phyloP scores from a whole-genome alignment of 2,113 vertebrate genomes.

The Taxidea taxus region DNA sequence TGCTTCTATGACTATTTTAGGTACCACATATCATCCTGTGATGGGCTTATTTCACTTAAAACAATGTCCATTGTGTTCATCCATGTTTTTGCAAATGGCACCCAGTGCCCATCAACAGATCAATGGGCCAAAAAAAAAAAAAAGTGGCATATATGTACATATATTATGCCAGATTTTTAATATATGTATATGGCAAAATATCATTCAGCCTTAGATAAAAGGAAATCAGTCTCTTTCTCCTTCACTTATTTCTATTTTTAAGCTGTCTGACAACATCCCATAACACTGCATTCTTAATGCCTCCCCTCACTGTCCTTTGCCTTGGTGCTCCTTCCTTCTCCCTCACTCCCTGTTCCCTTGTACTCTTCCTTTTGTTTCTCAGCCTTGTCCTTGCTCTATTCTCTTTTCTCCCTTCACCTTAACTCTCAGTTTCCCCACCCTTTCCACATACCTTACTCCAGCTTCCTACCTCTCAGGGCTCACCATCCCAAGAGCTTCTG shows the following conservation, averaged over 20 bases:
- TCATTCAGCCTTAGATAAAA: not conserved
- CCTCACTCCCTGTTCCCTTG: not conserved
- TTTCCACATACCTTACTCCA: not conserved
- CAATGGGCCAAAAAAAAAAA: too few species aligned
- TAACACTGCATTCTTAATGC: accelerated
- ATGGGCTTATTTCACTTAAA: not conserved
- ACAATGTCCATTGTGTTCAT: not conserved
- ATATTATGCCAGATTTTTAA: too few species aligned
- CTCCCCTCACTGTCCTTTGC: not conserved
- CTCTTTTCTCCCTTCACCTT: not conserved
- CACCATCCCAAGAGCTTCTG: not conserved
- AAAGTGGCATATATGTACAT: too few species aligned
- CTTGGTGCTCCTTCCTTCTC: not conserved
- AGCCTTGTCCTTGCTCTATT: not conserved
- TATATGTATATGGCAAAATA: too few species aligned
- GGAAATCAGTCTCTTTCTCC: not conserved
- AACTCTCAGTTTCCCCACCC: not conserved
- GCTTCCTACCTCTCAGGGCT: not conserved
- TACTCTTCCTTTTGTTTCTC: not conserved
- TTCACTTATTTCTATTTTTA: not conserved
- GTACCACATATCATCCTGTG: not conserved
- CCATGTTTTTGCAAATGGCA: not conserved
- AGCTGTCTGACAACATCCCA: not conserved
- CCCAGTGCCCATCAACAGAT: not conserved
- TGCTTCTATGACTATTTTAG: not conserved